Base-by-base conservation (phyloP, 2,888 invertebrate genomes). In the Trilocha varians region DNA sequence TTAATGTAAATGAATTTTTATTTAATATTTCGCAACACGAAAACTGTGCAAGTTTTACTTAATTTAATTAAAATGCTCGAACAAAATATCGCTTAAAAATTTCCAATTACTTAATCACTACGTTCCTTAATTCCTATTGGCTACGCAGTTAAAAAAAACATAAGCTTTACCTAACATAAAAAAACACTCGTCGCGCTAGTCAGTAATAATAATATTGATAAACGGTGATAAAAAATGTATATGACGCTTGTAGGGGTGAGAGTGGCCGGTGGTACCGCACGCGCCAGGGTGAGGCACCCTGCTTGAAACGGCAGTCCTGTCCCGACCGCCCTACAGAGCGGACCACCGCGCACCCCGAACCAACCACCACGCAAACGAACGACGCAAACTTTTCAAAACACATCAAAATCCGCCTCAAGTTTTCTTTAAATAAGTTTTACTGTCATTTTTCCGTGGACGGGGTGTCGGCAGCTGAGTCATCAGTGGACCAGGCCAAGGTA, bases 301-400 rank as follows among this genome's bases (percentile, higher is more conserved):
- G 64, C 41, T 36, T 50, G 50, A 47, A 50, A 62, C 55, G 62
- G 51, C 83, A 84, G 84, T 84, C 75, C 73, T 67, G 64, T 70
- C 63, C 70, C 70, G 65, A 70, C 75, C 76, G 78, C 77, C 70
- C 70, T 56, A 53, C 57, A 44, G 74, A 67, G 78, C 80, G 80
- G 78, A 77, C 76, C 47, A 51, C 65, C 78, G 80, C 75, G 78
- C 82, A 77, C 79, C 83, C 80, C 77, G n/a, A 65, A 63, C 47
- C 51, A 45, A 58, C 51, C 53, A 44, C 45, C 50, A 25, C 53
- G 48, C 55, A 52, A 45, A 42, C 48, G 53, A 48, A 50, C 45
- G 25, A 44, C 40, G 45, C 47, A 52, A 61, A 66, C 53, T 61
- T 57, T 48, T 9, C 3, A 11, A 16, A 25, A 15, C n/a, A n/a